phyloP scores from a whole-genome alignment of 2,797 vertebrate genomes.

The Hydrocynus forskahlii region DNA sequence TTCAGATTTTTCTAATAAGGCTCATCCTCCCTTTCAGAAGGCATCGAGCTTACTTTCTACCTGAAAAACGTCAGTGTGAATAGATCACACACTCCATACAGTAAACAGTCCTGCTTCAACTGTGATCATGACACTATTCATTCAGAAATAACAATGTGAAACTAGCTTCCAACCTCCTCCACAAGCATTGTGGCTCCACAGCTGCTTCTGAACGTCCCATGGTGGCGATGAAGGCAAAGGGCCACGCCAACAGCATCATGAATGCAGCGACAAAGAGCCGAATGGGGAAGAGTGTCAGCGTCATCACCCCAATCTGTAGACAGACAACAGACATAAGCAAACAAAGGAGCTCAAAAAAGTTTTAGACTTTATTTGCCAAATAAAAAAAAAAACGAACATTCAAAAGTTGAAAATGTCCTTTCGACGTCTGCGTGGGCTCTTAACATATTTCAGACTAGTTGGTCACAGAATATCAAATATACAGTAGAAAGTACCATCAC shows the following conservation, averaged over 20 bases:
- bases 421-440: no score
- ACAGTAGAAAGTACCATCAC: no score
- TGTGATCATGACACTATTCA: background rate
- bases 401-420: no score
- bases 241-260: constrained; percentile 99
- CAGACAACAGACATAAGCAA: constrained; percentile 15
- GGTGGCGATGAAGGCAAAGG: constrained; percentile 90
- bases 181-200: constrained; percentile 87
- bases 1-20: background rate
- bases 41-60: background rate
- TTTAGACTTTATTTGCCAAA: no score
- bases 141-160: background rate
- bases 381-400: no score
- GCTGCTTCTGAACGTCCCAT: constrained; percentile 83
- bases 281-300: constrained; percentile 93
- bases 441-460: no score
- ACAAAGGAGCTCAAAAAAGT: background rate
- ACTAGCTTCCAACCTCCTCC: constrained; percentile 85
- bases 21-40: background rate
- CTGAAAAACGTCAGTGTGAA: no score
- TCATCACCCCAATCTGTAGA: constrained; percentile 91
- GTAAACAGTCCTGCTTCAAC: background rate
- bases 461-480: no score
- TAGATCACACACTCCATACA: background rate
- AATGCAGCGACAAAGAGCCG: constrained; percentile 91